Evolutionary conservation across 1,140 invertebrate genomes (phyloP).

Genomic region (Meloidogyne exigua): DNA sequence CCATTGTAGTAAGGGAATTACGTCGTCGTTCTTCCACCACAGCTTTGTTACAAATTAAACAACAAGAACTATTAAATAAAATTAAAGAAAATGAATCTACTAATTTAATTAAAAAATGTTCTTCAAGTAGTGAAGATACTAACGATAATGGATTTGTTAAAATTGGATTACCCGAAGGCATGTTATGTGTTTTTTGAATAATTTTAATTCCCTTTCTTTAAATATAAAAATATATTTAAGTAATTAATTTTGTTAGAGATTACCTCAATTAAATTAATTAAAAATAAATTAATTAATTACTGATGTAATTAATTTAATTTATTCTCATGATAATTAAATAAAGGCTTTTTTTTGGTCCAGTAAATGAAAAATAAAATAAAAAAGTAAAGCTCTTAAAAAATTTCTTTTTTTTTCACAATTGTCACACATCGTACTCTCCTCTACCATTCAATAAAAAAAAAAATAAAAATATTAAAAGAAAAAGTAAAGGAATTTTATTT

Average conservation of each 20-base stretch:
- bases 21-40: slow-evolving; percentile 10
- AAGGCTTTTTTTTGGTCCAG: not conserved
- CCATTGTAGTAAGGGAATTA: slow-evolving; percentile 13
- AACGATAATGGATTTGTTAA: slow-evolving; percentile 22
- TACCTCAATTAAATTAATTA: not conserved
- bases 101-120: slow-evolving; percentile 1
- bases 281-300: slow-evolving; percentile 1
- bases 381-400: no score
- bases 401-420: not conserved
- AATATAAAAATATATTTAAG: no score
- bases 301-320: not conserved
- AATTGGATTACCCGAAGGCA: not conserved
- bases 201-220: no score
- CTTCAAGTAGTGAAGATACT: slow-evolving; percentile 14
- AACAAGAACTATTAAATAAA: not conserved
- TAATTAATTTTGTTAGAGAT: no score
- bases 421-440: slow-evolving; percentile 1
- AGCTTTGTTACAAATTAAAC: slow-evolving; percentile 5
- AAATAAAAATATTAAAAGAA: no score
- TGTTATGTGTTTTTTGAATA: not conserved
- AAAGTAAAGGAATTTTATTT: no score
- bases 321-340: not conserved
- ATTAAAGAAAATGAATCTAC: not conserved
- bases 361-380: not conserved
- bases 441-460: not conserved